Percentiles rank a stretch among this genome's conserved stretches.
phyloP scores from a whole-genome alignment of 2,113 vertebrate genomes.

The Bufo gargarizans region DNA sequence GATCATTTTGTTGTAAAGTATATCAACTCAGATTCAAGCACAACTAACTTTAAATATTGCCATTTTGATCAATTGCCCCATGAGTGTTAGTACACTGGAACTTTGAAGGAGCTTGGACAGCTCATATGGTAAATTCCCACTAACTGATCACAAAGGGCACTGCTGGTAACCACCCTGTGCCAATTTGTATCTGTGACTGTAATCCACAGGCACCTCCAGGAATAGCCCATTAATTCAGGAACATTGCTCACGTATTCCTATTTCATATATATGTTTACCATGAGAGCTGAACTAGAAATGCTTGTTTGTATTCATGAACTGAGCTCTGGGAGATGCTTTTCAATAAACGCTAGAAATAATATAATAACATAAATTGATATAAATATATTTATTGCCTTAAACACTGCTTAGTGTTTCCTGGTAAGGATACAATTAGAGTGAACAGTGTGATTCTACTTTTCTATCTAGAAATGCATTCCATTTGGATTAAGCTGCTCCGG shows the following conservation, averaged over 20 bases:
- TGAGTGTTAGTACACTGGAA: too few species aligned
- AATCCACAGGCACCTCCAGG: too few species aligned
- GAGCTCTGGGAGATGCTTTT: background rate
- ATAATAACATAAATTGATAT: background rate
- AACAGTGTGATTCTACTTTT: background rate
- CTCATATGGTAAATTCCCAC: too few species aligned
- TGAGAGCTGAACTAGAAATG: background rate
- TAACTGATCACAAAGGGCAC: too few species aligned
- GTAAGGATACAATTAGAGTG: background rate
- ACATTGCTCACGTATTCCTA: background rate
- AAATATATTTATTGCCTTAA: background rate
- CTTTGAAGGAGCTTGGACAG: too few species aligned
- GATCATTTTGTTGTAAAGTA: too few species aligned
- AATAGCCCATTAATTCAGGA: too few species aligned
- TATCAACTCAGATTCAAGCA: too few species aligned
- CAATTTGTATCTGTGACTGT: too few species aligned
- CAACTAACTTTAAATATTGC: too few species aligned
- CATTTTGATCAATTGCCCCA: too few species aligned
- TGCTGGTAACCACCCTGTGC: too few species aligned
- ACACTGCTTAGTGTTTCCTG: background rate
- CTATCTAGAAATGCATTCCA: constrained; percentile 35
- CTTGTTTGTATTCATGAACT: background rate
- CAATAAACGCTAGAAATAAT: background rate
- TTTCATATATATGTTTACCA: background rate
- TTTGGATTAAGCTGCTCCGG: constrained; percentile 35